phyloP scores from a whole-genome alignment of 2,113 vertebrate species.

The Odocoileus hemionus region DNA sequence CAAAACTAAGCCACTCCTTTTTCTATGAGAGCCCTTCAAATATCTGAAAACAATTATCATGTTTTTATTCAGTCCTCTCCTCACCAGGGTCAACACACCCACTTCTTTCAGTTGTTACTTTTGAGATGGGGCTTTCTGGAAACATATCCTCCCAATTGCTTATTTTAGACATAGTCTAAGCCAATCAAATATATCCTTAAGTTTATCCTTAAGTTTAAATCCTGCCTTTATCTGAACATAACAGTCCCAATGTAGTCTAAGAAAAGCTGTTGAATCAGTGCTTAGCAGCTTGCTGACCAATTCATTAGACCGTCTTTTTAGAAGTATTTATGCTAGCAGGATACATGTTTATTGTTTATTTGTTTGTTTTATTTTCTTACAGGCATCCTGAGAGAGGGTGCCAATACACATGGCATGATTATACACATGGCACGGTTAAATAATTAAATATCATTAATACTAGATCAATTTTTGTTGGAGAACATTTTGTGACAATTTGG shows the following conservation, averaged over 20 bases:
- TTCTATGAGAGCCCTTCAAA: slow-evolving; percentile 42
- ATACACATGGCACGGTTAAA: not conserved
- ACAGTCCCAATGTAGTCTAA: not conserved
- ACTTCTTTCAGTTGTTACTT: slow-evolving; percentile 26
- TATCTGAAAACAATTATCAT: slow-evolving; percentile 1
- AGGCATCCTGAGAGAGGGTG: not conserved
- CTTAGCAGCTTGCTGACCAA: not conserved
- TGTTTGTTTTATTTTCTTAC: not conserved
- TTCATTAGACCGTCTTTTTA: not conserved
- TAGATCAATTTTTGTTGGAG: not conserved
- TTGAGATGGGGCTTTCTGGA: not conserved
- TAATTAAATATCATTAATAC: not conserved
- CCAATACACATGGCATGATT: not conserved
- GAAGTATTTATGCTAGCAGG: not conserved
- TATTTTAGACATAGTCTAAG: not conserved
- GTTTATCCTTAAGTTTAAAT: not conserved
- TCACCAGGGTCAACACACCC: not conserved
- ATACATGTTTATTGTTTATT: not conserved
- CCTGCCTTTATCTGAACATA: not conserved
- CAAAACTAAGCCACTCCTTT: slow-evolving; percentile 22
- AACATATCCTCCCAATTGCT: not conserved
- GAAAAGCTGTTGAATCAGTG: not conserved
- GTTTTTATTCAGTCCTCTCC: not conserved
- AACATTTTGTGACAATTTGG: not conserved
- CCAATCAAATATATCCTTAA: not conserved